Base-by-base conservation (phyloP, 2,888 invertebrate species). In the Parthenolecanium corni region DNA sequence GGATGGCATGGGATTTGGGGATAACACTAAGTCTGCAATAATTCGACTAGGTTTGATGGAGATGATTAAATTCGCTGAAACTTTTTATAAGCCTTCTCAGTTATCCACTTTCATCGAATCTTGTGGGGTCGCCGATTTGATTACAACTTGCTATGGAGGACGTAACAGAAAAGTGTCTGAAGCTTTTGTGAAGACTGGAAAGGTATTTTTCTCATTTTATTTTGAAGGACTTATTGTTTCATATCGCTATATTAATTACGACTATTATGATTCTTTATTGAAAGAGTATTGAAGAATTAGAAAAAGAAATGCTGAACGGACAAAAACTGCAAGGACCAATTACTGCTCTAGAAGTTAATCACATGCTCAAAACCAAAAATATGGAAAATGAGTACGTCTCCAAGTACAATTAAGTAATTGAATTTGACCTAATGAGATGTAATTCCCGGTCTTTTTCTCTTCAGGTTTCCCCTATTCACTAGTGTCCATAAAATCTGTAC, bases 21-120 rank as follows among this genome's bases (percentile, higher is more conserved):
- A 97, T 76, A 98, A 98, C 75, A 97, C 97, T 20, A 98, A 98
- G 75, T 96, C 97, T 2, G 98, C 98, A 0, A 89, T 98, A 12
- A 97, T 98, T 72, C 83, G 98, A 56, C 79, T 98, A 56, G 98
- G 98, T 23, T 82, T 98, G 14, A 96, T 97, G 94, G 98, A 98
- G 77, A 97, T 96, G 90, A 90, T 97, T 70, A 88, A 91, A 73
- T 98, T 96, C 74, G 89, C 92, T 38, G 89, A 94, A 70, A 82
- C 86, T 14, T 94, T 93, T 78, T 95, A 91, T 74, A 87, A 91
- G 0, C 89, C 89, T 66, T 86, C 92, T 70, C 87, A 90, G 73
- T 78, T 93, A 51, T 80, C 86, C 61, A 97, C 97, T 1, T 98
- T 97, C 80, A 89, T 98, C 73, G 97, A 98, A 77, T 95, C 94